Evolutionary conservation across 2,797 vertebrate genomes (phyloP).

Genomic region (Falco columbarius): DNA sequence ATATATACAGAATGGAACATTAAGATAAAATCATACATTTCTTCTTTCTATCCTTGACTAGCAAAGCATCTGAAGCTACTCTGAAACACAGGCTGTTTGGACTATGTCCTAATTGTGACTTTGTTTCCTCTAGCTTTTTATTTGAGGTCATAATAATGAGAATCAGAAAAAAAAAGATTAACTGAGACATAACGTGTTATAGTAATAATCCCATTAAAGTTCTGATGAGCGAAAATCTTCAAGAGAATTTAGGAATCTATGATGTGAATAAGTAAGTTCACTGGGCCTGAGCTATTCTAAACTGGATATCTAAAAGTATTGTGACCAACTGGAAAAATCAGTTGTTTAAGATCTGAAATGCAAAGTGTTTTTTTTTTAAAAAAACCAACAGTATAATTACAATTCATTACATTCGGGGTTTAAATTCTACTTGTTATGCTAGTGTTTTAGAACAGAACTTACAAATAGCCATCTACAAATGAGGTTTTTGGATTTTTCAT

Average conservation of each 20-base stretch:
- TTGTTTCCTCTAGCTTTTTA: conserved; percentile 5
- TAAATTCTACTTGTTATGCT: not conserved
- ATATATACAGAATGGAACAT: not conserved
- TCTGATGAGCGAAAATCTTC: conserved; percentile 25
- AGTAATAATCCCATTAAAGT: conserved; percentile 42
- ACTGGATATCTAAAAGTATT: not conserved
- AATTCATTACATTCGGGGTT: not conserved
- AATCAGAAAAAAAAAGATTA: conserved; percentile 36
- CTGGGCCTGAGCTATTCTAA: not conserved
- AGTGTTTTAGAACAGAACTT: not conserved
- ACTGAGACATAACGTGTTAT: not conserved
- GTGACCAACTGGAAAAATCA: not conserved
- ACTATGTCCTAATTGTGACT: not conserved
- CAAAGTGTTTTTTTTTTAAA: not conserved
- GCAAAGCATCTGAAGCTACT: not conserved
- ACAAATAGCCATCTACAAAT: not conserved
- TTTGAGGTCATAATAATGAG: conserved; percentile 39
- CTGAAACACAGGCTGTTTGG: not conserved
- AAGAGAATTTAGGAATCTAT: not conserved
- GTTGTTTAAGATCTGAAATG: not conserved
- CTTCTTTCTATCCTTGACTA: not conserved
- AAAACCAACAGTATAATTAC: not conserved
- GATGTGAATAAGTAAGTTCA: conserved; percentile 24
- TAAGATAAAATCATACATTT: not conserved
- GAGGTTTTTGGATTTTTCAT: not conserved